A percentile compares a stretch with the other conserved stretches of the same genome.
Conservation (phyloP, 1,140 invertebrate genomes). For the Parapsyche elsis region DNA sequence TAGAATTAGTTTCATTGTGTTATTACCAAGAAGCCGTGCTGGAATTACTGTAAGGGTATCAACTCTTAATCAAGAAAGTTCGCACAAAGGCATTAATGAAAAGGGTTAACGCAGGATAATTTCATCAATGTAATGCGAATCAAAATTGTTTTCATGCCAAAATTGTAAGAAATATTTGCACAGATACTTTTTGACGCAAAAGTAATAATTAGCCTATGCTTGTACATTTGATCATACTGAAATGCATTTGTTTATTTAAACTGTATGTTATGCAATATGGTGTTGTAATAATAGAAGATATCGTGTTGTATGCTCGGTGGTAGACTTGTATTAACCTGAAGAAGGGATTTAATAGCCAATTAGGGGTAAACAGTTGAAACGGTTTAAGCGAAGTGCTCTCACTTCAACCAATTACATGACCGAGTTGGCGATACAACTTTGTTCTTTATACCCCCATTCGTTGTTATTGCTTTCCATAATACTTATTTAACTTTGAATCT, state of each 20-base stretch:
- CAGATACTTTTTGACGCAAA: too few species aligned
- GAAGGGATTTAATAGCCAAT: slow-evolving; percentile 55
- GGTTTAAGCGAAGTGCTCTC: slow-evolving; percentile 41
- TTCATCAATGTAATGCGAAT: background rate
- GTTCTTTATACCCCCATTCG: slow-evolving; percentile 43
- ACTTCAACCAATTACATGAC: slow-evolving; percentile 45
- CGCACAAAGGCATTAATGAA: slow-evolving; percentile 21
- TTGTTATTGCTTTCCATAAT: slow-evolving; percentile 39
- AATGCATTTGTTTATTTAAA: too few species aligned
- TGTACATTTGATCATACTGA: too few species aligned
- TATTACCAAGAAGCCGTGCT: background rate
- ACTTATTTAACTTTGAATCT: slow-evolving; percentile 24
- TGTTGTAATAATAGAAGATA: too few species aligned
- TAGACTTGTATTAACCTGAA: slow-evolving; percentile 9
- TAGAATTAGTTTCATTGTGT: slow-evolving; percentile 30
- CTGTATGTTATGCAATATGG: too few species aligned
- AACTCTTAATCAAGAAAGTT: slow-evolving; percentile 32
- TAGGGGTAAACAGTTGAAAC: slow-evolving; percentile 53
- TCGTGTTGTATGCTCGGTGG: too few species aligned
- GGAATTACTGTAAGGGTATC: slow-evolving; percentile 15
- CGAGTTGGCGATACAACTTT: slow-evolving; percentile 44
- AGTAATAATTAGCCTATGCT: too few species aligned
- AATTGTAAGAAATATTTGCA: too few species aligned
- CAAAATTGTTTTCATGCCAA: background rate
- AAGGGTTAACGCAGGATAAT: slow-evolving; percentile 15